Evolutionary conservation across 2,113 vertebrate genomes (phyloP), one percentile per base, ranked within the genome.

Genomic region (Carlito syrichta): DNA sequence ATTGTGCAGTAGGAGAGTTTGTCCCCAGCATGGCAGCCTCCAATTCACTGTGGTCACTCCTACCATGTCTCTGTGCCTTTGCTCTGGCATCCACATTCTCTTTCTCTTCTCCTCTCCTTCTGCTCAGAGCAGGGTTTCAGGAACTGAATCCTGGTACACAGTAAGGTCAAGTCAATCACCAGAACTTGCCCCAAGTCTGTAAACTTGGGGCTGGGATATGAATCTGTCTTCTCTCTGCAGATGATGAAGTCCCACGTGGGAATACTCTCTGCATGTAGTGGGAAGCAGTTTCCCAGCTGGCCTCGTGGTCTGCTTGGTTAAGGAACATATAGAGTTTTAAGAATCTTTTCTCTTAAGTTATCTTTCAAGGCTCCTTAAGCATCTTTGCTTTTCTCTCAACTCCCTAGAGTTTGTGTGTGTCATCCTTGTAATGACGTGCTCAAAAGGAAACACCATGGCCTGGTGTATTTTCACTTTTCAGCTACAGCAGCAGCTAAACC

Each of bases 401-500:
- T 96, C 69, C 78, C 84, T 83, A 58, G 95, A 92, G 78, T 66
- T 20, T 90, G n/a, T 91, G 85, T 78, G 11, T 94, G 62, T 79
- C 93, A 74, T 91, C 82, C 68, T 89, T 5, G 1, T 93, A 89
- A 96, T 43, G 71, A 94, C 27, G 85, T 89, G 35, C 58, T 95
- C 83, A 23, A 22, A 94, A 91, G 68, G 88, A 82, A 96, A 66
- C 86, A 52, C 30, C 82, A 89, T 86, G 88, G 81, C 89, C 91
- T 81, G 58, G 83, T 93, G 89, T 96, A 94, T 94, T 97, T 97
- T 96, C 96, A 87, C 90, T 92, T 91, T 77, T 86, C 92, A 96
- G 96, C 89, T n/a, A n/a, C n/a, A n/a, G n/a, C n/a, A n/a, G n/a
- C n/a, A n/a, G n/a, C n/a, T n/a, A n/a, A n/a, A n/a, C n/a, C n/a